Base-by-base conservation (phyloP, 2,797 vertebrate genomes). In the Platalea minor region DNA sequence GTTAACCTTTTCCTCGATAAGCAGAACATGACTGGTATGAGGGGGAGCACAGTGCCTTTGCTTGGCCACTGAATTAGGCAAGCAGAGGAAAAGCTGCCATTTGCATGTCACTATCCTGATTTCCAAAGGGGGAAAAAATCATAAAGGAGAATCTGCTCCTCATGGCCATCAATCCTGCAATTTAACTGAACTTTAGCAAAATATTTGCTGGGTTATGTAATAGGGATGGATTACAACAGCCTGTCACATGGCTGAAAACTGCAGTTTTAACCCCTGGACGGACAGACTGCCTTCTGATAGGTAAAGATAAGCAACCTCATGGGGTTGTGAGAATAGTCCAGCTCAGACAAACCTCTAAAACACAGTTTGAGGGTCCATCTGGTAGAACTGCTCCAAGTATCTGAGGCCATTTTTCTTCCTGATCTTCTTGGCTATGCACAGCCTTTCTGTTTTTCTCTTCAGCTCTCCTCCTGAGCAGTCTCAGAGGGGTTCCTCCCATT, bases 201-300 rank as follows among this genome's bases (percentile, higher is more conserved):
- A 94, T 96, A 95, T 86, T 96, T 97, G 59, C 85, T 77, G 76
- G n/a, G 31, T 93, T 96, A 96, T 92, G 95, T 92, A 94, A 95
- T 14, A 80, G 65, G 70, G 41, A 86, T 6, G 2, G 85, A 92
- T 95, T 95, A 93, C 89, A 86, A 93, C 79, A 96, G 91, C 60
- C 80, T 94, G 73, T 73, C 87, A 93, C 79, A 81, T 74, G 61
- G 78, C 64, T 88, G 70, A 45, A 91, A 95, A 73, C 59, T 84
- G 37, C 73, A 86, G 43, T 13, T 94, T 96, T 93, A 97, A 96
- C 89, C 87, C 91, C 51, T 72, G n/a, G 69, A 81, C 35, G 53
- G 88, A 67, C 59, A 48, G 88, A 67, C 59, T 82, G 79, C 48
- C 56, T 83, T 28, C 28, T 56, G 51, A 75, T 69, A 90, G 85